Evolutionary conservation across 2,888 invertebrate genomes (phyloP), one percentile per base, ranked within the genome.

Genomic region (Tridacna gigas): DNA sequence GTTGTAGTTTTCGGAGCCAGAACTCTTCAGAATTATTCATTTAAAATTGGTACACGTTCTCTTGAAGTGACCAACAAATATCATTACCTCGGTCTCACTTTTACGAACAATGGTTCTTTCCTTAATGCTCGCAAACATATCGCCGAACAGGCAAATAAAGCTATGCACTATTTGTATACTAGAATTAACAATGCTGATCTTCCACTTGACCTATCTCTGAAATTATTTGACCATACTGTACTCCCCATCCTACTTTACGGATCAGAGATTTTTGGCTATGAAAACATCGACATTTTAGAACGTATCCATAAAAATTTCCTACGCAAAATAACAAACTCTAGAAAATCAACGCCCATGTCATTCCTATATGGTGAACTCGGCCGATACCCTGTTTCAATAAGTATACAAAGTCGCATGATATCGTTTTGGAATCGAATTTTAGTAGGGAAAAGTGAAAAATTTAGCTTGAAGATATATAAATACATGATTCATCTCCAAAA

Each of bases 61-160:
- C n/a, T 56, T 5, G 56, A 56, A 56, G n/a, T 56, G n/a, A n/a
- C n/a, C 1, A n/a, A 56, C 18, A 56, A 56, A 18, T 56, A 56
- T 56, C 56, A 56, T n/a, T 56, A 56, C 56, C 56, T 56, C n/a
- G 56, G 56, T n/a, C 18, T n/a, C 56, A 56, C 56, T n/a, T 56
- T 56, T 56, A 20, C 56, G 20, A 56, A 56, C n/a, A 56, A 56
- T 37, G 37, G 37, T 37, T 37, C 37, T 37, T 37, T 37, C 37
- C 37, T 37, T 37, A 37, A 37, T 37, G n/a, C n/a, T n/a, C n/a
- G n/a, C n/a, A n/a, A n/a, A n/a, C 37, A 37, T 37, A 37, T 37
- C n/a, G 67, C 26, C 22, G 11, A 67, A 67, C 67, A 67, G 12
- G 67, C 67, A 15, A 67, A 28, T 11, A 67, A 67, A 26, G 67